Evolutionary conservation across 2,113 vertebrate genomes (phyloP), one percentile per base, ranked within the genome.

Genomic region (Calyptomena viridis): DNA sequence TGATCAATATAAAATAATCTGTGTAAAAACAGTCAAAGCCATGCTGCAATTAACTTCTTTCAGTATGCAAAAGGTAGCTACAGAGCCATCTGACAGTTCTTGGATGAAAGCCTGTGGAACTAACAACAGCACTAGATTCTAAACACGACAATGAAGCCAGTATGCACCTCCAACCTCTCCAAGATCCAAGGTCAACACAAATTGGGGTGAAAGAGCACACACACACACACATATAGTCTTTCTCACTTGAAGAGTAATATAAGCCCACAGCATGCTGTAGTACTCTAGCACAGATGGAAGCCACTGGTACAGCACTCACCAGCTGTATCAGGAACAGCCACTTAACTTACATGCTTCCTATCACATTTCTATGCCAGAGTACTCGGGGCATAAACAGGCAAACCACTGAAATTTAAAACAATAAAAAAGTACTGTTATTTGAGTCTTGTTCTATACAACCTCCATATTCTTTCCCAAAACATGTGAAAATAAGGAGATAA

Each of bases 301-400:
- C 37, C n/a, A 10, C 79, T 8, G 33, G 68, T 10, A 35, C 37
- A 60, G 56, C 31, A 66, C 53, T 71, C 16, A 2, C 31, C 80
- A 76, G 42, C 58, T 27, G 37, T 27, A 59, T 50, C 30, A 16
- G 18, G 12, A 93, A 69, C 42, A 66, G 50, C 27, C 66, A 52
- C 30, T 40, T 46, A 18, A 53, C 22, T 42, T 50, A 50, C n/a
- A 37, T 1, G 27, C 62, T 79, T 30, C 24, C 62, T 62, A 25
- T 4, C 79, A 66, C 15, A n/a, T 64, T 73, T 55, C 87, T n/a
- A 18, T 49, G 13, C 97, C 92, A 90, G 53, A 91, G 80, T 78
- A 92, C 27, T 97, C 89, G 84, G 40, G 87, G 82, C 67, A 92
- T 85, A 94, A 28, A 62, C 95, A 94, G 87, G 86, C 91, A 97